Percentiles rank a stretch among this genome's conserved stretches.
Evolutionary conservation across 1,140 invertebrate species (phyloP).

Genomic region (Heterodera schachtii): DNA sequence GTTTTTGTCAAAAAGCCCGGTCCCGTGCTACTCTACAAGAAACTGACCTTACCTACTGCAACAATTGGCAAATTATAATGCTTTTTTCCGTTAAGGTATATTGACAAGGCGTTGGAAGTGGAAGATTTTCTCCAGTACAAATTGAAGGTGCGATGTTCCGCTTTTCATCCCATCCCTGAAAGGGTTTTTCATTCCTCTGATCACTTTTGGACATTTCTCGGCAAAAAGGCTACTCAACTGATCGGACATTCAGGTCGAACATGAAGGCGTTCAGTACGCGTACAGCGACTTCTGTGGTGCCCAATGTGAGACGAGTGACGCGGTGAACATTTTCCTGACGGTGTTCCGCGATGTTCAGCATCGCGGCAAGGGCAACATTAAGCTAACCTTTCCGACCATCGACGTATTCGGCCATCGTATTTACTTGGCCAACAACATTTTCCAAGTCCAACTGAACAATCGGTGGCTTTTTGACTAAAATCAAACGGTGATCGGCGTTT

Average conservation of each 20-base stretch:
- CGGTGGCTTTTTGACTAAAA: constrained; percentile 32
- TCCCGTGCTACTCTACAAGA: too few species aligned
- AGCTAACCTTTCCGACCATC: constrained; percentile 63
- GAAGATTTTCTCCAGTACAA: constrained; percentile 63
- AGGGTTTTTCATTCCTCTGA: too few species aligned
- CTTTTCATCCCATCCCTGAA: too few species aligned
- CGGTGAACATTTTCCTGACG: constrained; percentile 61
- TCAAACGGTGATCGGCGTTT: background rate
- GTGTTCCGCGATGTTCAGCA: constrained; percentile 61
- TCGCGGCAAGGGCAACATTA: constrained; percentile 57
- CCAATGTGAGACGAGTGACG: constrained; percentile 64
- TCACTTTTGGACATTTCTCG: too few species aligned
- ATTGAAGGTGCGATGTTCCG: constrained; percentile 43
- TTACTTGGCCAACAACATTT: constrained; percentile 64
- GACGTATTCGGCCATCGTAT: constrained; percentile 61
- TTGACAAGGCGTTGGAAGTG: constrained; percentile 60
- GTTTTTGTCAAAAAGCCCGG: too few species aligned
- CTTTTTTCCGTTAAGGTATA: constrained; percentile 49
- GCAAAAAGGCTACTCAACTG: too few species aligned
- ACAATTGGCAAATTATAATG: background rate
- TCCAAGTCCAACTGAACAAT: constrained; percentile 59
- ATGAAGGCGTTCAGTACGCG: constrained; percentile 55
- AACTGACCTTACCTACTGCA: too few species aligned
- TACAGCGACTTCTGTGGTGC: constrained; percentile 64
- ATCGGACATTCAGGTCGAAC: constrained; percentile 31